These are phyloP conservation scores for Harpagus bidentatus DNA, from an alignment of 2,113 vertebrate genomes.

Conservation along the genomic window DNA sequence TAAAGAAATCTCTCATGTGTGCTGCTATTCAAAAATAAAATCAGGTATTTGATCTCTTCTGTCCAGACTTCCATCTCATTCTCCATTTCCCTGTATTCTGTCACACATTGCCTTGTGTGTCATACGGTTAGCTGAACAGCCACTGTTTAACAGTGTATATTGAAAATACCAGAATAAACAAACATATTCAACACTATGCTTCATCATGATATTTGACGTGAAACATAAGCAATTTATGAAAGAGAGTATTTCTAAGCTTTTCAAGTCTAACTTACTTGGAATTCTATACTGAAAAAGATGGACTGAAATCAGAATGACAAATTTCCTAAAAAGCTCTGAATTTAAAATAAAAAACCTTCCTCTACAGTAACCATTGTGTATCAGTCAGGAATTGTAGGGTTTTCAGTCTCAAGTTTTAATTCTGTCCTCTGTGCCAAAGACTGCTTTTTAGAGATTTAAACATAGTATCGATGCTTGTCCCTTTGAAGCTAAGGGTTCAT, in stretches of 20 bases:
- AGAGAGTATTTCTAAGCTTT: neutral
- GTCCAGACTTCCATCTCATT: neutral
- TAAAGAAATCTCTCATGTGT: neutral
- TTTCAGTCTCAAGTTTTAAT: neutral
- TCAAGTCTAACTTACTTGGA: neutral
- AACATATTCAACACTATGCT: neutral
- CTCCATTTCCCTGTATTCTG: neutral
- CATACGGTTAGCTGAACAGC: neutral
- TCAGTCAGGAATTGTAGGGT: neutral
- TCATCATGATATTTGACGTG: neutral
- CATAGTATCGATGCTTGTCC: neutral
- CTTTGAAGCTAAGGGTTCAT: neutral
- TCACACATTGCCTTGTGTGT: neutral
- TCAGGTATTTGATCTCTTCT: slow-evolving; percentile 41
- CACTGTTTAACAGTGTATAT: neutral
- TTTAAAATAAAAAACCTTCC: neutral
- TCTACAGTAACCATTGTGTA: neutral
- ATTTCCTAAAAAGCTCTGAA: neutral
- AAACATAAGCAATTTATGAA: neutral
- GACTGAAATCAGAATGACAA: neutral
- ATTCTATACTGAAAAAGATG: neutral
- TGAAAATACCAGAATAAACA: neutral
- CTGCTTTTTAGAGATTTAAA: neutral
- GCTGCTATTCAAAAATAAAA: slow-evolving; percentile 54
- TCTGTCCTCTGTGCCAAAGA: neutral